phyloP scores from a whole-genome alignment of 2,888 invertebrate species.

The Morinoia aosen region DNA sequence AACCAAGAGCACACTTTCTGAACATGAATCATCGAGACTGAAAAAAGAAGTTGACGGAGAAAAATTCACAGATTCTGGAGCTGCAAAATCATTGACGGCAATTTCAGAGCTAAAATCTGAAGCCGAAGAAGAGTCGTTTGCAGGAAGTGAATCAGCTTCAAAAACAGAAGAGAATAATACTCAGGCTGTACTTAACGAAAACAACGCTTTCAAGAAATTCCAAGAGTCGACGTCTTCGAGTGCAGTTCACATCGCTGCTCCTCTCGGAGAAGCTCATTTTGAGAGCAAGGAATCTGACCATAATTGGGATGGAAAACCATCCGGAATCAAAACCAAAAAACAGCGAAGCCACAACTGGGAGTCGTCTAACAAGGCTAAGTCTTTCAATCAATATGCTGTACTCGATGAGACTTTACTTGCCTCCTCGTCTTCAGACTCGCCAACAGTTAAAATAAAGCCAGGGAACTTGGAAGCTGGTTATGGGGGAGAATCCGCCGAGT shows the following conservation, averaged over 20 bases:
- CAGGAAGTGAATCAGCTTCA: neutral
- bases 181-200: neutral
- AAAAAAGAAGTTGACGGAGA: neutral
- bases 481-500: neutral
- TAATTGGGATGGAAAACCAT: neutral
- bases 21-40: neutral
- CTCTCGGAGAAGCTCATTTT: neutral
- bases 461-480: neutral
- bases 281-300: neutral
- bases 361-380: neutral
- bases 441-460: neutral
- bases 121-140: neutral
- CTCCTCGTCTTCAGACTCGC: neutral
- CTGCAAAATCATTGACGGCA: neutral
- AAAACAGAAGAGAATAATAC: neutral
- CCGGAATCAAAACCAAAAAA: neutral
- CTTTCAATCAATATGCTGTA: neutral
- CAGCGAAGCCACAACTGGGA: constrained; percentile 19
- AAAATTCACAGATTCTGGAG: neutral
- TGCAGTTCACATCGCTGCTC: neutral
- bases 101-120: neutral
- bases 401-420: neutral
- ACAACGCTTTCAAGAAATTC: neutral
- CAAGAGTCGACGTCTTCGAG: neutral
- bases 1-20: neutral